Percentiles rank a stretch among this genome's conserved stretches.
Evolutionary conservation across 2,888 invertebrate genomes (phyloP).

Genomic region (Conomelus anceps): DNA sequence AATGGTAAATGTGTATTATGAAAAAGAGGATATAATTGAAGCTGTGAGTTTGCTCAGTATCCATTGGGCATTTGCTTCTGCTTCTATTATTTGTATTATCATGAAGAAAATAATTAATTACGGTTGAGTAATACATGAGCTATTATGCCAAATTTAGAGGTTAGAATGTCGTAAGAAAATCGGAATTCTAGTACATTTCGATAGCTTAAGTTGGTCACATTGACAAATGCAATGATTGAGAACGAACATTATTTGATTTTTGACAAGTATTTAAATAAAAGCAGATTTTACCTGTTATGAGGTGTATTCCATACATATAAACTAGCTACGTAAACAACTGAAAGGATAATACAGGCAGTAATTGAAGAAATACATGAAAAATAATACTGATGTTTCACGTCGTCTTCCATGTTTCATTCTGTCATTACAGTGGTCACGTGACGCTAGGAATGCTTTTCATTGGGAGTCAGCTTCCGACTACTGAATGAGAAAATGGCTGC

Average conservation of each 20-base stretch:
- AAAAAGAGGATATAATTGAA: no score
- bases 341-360: constrained; percentile 66
- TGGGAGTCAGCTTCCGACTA: constrained; percentile 36
- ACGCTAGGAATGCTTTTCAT: constrained; percentile 36
- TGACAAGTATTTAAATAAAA: not conserved
- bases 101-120: not conserved
- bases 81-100: not conserved
- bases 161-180: not conserved
- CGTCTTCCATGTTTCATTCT: constrained; percentile 27
- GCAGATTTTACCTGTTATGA: constrained; percentile 56
- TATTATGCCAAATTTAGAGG: not conserved
- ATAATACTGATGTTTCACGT: constrained; percentile 5
- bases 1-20: no score
- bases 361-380: constrained; percentile 23
- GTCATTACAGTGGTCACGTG: constrained; percentile 42
- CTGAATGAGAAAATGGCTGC: constrained; percentile 75
- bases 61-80: no score
- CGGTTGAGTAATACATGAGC: not conserved
- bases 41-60: no score
- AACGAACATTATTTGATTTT: constrained; percentile 5
- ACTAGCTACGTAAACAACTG: constrained; percentile 76
- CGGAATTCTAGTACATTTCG: not conserved
- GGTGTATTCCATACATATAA: constrained; percentile 79
- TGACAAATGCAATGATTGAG: constrained; percentile 8
- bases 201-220: constrained; percentile 2